Percentiles rank a stretch among this genome's conserved stretches.
Conservation (phyloP, 1,140 invertebrate genomes). For the Dendrolimus kikuchii region DNA sequence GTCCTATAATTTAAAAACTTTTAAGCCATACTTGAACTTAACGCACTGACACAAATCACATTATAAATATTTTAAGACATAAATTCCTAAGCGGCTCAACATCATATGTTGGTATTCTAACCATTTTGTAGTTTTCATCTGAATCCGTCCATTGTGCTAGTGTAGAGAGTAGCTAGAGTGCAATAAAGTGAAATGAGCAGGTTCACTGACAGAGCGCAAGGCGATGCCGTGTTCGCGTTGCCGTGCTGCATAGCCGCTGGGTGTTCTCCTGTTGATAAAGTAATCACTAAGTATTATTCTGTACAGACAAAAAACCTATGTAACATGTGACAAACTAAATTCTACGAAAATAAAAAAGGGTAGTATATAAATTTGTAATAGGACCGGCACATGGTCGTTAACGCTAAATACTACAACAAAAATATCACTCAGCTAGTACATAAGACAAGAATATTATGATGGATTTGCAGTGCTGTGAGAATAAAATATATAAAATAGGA, state of each 20-base stretch:
- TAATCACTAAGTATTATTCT: too few relatives aligned
- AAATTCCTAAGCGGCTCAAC: constrained; percentile 9
- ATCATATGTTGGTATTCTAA: constrained; percentile 13
- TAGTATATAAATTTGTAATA: too few relatives aligned
- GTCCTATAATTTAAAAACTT: neutral
- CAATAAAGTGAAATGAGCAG: constrained; percentile 66
- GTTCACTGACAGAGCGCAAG: constrained; percentile 63
- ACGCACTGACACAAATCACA: neutral
- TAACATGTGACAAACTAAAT: too few relatives aligned
- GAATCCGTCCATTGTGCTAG: constrained; percentile 56
- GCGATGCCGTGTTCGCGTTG: constrained; percentile 67
- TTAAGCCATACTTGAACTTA: constrained; percentile 3
- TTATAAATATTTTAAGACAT: constrained; percentile 2
- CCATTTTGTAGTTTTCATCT: constrained; percentile 62
- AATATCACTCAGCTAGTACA: too few relatives aligned
- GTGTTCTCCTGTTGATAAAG: constrained; percentile 80
- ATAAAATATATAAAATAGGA: too few relatives aligned
- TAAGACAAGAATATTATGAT: too few relatives aligned
- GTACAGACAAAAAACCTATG: too few relatives aligned
- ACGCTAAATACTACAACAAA: too few relatives aligned
- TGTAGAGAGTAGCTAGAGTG: constrained; percentile 62
- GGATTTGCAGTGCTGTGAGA: too few relatives aligned
- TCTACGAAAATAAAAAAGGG: too few relatives aligned
- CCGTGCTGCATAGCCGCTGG: constrained; percentile 90
- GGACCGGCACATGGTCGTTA: too few relatives aligned